phyloP scores from a whole-genome alignment of 2,888 invertebrate species.

The Lysandra coridon region DNA sequence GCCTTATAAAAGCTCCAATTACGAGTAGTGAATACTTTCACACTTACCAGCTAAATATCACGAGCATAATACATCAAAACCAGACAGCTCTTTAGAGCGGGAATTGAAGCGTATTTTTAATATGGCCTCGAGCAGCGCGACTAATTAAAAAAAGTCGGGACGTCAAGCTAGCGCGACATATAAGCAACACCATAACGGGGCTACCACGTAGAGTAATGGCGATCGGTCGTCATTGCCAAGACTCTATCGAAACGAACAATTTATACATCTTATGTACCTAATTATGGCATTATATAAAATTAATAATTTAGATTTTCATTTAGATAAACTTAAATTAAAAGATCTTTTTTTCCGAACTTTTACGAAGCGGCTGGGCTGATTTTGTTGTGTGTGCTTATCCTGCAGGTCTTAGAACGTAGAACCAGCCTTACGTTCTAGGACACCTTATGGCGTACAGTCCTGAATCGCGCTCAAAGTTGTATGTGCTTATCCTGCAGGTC shows the following conservation, averaged over 20 bases:
- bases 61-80: background rate
- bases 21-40: background rate
- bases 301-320: no score
- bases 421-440: no score
- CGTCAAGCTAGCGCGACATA: background rate
- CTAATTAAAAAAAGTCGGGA: constrained; percentile 7
- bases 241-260: background rate
- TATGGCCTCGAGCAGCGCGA: background rate
- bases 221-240: background rate
- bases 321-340: no score
- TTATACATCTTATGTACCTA: no score
- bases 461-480: no score
- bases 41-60: constrained; percentile 1
- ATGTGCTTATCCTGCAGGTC: no score
- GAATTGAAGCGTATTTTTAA: constrained; percentile 14
- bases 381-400: no score
- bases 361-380: no score
- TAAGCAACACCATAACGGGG: background rate
- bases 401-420: no score
- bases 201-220: background rate
- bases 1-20: background rate
- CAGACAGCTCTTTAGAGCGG: background rate
- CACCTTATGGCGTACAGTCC: no score
- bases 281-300: no score
- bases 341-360: no score